Evolutionary conservation across 2,797 vertebrate genomes (phyloP).

Genomic region (Anableps anableps): DNA sequence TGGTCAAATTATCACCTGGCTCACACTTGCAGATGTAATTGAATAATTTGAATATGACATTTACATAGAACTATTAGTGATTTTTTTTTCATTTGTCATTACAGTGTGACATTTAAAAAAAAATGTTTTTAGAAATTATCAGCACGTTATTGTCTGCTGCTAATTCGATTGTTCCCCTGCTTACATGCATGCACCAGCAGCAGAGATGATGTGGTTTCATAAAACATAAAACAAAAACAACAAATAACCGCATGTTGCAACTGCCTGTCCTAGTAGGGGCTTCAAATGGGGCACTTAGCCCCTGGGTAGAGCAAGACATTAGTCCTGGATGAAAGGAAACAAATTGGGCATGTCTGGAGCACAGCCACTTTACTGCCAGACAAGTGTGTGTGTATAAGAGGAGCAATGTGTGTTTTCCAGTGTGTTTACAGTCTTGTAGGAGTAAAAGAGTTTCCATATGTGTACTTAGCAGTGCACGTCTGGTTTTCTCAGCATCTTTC

Average conservation of each 20-base stretch:
- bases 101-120: slow-evolving; percentile 81
- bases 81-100: slow-evolving; percentile 71
- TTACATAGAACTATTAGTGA: slow-evolving; percentile 79
- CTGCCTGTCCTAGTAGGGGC: slow-evolving; percentile 52
- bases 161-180: slow-evolving; percentile 66
- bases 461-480: slow-evolving; percentile 26
- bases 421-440: slow-evolving; percentile 24
- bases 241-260: slow-evolving; percentile 59
- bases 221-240: slow-evolving; percentile 53
- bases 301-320: slow-evolving; percentile 74
- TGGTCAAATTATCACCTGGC: slow-evolving; percentile 73
- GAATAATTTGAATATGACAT: slow-evolving; percentile 85
- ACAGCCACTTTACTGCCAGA: slow-evolving; percentile 73
- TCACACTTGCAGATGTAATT: slow-evolving; percentile 72
- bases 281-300: slow-evolving; percentile 74
- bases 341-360: slow-evolving; percentile 82
- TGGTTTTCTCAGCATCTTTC: slow-evolving; percentile 46
- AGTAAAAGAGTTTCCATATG: slow-evolving; percentile 17
- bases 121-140: slow-evolving; percentile 81
- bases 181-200: slow-evolving; percentile 50
- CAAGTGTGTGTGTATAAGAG: slow-evolving; percentile 42
- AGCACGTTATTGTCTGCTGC: slow-evolving; percentile 75
- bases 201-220: slow-evolving; percentile 64
- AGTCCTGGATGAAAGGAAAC: slow-evolving; percentile 82
- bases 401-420: slow-evolving; percentile 44